Evolutionary conservation across 2,113 vertebrate genomes (phyloP).

Genomic region (Tenrec ecaudatus): DNA sequence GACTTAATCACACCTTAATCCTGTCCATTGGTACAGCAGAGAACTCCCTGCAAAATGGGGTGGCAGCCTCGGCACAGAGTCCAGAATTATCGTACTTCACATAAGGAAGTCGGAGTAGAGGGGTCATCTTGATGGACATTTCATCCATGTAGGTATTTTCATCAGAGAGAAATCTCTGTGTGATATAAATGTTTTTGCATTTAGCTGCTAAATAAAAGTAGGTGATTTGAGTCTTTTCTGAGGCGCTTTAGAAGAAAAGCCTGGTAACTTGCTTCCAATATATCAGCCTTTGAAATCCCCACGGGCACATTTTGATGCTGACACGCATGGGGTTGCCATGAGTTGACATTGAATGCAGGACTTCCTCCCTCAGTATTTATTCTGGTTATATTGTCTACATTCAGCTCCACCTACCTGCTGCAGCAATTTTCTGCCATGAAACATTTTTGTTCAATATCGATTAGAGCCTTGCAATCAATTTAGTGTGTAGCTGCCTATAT

Average conservation of each 20-base stretch:
- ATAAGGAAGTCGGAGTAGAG: too few species aligned
- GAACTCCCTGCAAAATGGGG: too few species aligned
- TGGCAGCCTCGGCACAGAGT: too few species aligned
- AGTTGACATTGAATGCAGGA: neutral
- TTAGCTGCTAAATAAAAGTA: neutral
- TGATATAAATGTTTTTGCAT: neutral
- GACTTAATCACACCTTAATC: too few species aligned
- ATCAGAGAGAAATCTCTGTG: neutral
- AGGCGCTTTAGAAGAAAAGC: neutral
- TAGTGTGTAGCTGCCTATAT: neutral
- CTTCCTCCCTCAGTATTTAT: neutral
- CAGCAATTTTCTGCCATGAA: neutral
- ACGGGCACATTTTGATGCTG: neutral
- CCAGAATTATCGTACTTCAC: too few species aligned
- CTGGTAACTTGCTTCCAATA: neutral
- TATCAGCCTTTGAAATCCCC: neutral
- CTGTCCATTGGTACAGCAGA: too few species aligned
- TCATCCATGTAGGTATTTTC: neutral
- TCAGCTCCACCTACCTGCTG: neutral
- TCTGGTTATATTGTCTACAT: neutral
- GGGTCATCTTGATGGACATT: too few species aligned
- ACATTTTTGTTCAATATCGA: slow-evolving; percentile 11
- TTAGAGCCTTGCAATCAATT: neutral
- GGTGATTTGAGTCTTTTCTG: neutral
- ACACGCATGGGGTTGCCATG: neutral